Base-by-base conservation (phyloP, 2,797 vertebrate species). In the Darevskia mixta region DNA sequence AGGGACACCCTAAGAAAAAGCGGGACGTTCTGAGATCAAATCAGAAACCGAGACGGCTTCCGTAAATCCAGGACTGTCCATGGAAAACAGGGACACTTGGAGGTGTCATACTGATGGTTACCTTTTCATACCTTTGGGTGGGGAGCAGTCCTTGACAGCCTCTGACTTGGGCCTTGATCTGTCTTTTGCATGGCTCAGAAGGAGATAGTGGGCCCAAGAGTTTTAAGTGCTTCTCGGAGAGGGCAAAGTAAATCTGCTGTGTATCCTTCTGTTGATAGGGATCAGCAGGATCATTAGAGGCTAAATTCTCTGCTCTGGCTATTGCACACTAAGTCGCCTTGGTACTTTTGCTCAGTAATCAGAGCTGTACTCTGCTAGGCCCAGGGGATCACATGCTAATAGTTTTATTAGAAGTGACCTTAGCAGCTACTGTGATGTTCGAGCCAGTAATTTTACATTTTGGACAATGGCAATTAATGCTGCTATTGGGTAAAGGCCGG, bases 91-190 rank as follows among this genome's bases (percentile, higher is more conserved):
- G 35, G 35, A 35, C 35, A 35, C 35, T 35, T 35, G 35, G 35
- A 35, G 35, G 35, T 35, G 35, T 35, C 35, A 35, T 35, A 35
- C 77, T 86, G 86, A 78, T 92, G 86, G 69, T 87, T 18, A 45
- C 18, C 9, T 64, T 80, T 64, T 80, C 49, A 10, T 79, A 7
- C n/a, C 35, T n/a, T 7, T 55, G 66, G 23, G 55, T 27, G 69
- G 20, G 23, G 43, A 55, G 20, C 8, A 13, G 45, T 78, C 66
- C 64, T 71, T 64, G 79, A 72, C 83, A 90, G 82, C 88, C 45
- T 80, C 69, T 82, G 72, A 84, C 88, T 78, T 73, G 76, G 84
- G 79, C 86, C 87, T 83, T 49, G 88, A 80, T 72, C 85, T 84
- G 32, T 13, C 85, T 43, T 81, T 85, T 91, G 81, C 90, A 55